These are phyloP conservation scores for Limanda limanda DNA, from an alignment of 2,113 vertebrate genomes.

Conservation along the genomic window DNA sequence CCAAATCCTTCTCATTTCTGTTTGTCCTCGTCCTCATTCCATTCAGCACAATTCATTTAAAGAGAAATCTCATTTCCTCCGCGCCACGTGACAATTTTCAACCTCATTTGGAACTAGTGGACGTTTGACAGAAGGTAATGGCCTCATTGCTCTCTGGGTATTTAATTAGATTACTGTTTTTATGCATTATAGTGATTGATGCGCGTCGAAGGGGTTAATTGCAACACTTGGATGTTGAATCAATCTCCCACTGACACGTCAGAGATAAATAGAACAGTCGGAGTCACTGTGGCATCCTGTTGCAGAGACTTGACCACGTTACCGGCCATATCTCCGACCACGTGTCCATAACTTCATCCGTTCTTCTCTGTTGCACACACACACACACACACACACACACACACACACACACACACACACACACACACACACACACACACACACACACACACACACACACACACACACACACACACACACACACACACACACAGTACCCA, in stretches of 20 bases:
- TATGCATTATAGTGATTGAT: slow-evolving; percentile 67
- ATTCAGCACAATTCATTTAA: slow-evolving; percentile 6
- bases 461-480: too few species aligned
- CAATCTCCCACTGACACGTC: slow-evolving; percentile 55
- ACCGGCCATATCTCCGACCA: slow-evolving; percentile 16
- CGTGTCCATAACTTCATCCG: background rate
- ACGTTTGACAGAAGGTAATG: slow-evolving; percentile 42
- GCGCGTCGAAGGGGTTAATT: slow-evolving; percentile 69
- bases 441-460: too few species aligned
- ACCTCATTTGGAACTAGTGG: slow-evolving; percentile 30
- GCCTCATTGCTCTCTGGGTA: slow-evolving; percentile 48
- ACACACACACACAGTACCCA: too few species aligned
- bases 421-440: too few species aligned
- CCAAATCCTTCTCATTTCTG: background rate
- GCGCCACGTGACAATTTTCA: slow-evolving; percentile 4
- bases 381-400: too few species aligned
- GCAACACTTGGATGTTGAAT: slow-evolving; percentile 68
- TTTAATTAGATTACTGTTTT: slow-evolving; percentile 67
- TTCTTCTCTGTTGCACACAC: background rate
- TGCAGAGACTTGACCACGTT: slow-evolving; percentile 26
- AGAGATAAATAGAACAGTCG: slow-evolving; percentile 52
- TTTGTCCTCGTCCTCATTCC: background rate
- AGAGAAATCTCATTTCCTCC: slow-evolving; percentile 15
- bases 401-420: too few species aligned
- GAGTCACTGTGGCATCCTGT: slow-evolving; percentile 35